These are phyloP conservation scores for Papilio polyxenes DNA, from an alignment of 1,140 invertebrate species.

Conservation along the genomic window DNA sequence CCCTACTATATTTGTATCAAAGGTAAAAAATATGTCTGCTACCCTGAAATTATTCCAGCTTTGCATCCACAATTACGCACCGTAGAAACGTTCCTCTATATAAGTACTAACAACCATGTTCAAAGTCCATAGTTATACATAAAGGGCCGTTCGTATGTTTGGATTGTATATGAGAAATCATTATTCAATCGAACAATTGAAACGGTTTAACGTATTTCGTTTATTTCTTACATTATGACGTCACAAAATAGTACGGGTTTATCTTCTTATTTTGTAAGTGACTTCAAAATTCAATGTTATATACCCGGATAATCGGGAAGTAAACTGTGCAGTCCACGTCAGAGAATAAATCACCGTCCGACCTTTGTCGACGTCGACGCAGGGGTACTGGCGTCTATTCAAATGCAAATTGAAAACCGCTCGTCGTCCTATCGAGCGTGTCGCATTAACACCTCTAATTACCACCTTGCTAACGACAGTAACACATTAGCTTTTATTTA, in stretches of 20 bases:
- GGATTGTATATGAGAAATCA: no score
- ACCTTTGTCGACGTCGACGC: conserved; percentile 41
- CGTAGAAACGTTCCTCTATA: no score
- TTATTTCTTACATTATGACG: background rate
- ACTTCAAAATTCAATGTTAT: background rate
- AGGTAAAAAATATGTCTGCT: background rate
- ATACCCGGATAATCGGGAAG: background rate
- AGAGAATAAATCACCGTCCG: conserved; percentile 44
- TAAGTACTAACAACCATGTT: no score
- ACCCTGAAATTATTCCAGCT: background rate
- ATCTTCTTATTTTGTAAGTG: background rate
- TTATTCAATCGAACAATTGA: no score
- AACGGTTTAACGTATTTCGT: no score
- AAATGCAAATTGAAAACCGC: conserved; percentile 52
- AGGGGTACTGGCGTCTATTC: conserved; percentile 45
- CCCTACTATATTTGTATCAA: background rate
- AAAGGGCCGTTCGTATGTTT: no score
- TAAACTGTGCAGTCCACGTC: conserved; percentile 24
- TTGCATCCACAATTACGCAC: no score
- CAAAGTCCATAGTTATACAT: no score
- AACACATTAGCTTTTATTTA: background rate
- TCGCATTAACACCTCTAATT: conserved; percentile 42
- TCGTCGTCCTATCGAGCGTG: conserved; percentile 43
- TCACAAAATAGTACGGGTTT: background rate
- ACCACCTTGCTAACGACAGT: background rate